Evolutionary conservation across 2,888 invertebrate genomes (phyloP), one percentile per base, ranked within the genome.

Genomic region (Pristionchus maxplancki): DNA sequence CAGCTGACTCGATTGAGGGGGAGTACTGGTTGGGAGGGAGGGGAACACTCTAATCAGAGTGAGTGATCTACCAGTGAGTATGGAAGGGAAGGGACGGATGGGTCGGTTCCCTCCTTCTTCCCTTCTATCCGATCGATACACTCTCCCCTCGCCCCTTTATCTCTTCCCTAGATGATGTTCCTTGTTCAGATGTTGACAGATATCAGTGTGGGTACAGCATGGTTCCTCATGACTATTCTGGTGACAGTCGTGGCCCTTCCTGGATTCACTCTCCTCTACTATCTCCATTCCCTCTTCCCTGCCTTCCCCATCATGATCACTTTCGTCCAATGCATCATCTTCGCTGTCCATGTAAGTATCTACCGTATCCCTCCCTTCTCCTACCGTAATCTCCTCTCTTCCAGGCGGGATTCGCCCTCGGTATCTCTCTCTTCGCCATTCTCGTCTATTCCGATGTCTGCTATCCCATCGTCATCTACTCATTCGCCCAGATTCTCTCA

Each of bases 391-490:
- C 71, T 31, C 20, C 31, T 17, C 8, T 48, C 31, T 62, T 71
- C n/a, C 50, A 87, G 86, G 86, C 86, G 20, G 58, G 34, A 53
- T 48, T 87, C 50, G 86, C 86, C 15, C 20, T 50, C 20, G 86
- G 48, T 17, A 71, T 87, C 44, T 87, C 86, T 67, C 71, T 87
- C 48, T 87, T 87, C 50, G 71, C 71, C 40, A 87, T 87, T 50
- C 86, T 87, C 37, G 86, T 87, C 48, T 87, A 87, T 34, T 87
- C 86, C 9, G 86, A 87, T 71, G 86, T 87, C 37, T 20, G 24
- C 71, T 87, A 87, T 87, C 86, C 86, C 71, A 67, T 87, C 24
- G 86, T 87, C 31, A 87, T 87, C 86, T 87, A 71, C 37, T 87
- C 86, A 44, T 87, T 87, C 50, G 86, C 86, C 40, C 86, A 87